Evolutionary conservation across 1,140 invertebrate genomes (phyloP).

Genomic region (Metopolophium dirhodum): DNA sequence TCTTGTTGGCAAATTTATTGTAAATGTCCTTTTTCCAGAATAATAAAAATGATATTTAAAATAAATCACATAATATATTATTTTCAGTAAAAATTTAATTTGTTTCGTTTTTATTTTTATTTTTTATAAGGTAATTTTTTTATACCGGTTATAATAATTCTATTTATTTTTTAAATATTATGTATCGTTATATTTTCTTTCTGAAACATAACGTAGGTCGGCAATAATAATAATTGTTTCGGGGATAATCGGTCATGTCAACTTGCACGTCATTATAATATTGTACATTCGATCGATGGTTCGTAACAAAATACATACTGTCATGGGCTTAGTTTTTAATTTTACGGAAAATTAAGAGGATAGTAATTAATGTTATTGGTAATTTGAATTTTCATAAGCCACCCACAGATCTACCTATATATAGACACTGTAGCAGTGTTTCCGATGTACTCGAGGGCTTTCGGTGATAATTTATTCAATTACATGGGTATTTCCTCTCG

Average conservation of each 20-base stretch:
- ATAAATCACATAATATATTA: not conserved
- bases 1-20: not conserved
- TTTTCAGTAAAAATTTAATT: not conserved
- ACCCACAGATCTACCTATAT: not conserved
- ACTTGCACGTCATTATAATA: not conserved
- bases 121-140: not conserved
- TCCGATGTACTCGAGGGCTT: not conserved
- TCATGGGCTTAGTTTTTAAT: not conserved
- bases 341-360: not conserved
- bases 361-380: not conserved
- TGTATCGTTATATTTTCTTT: constrained; percentile 18
- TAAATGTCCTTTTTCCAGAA: not conserved
- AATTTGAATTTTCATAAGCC: not conserved
- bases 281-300: not conserved
- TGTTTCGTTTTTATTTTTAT: not conserved
- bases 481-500: constrained; percentile 14
- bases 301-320: not conserved
- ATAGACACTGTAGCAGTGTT: not conserved
- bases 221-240: not conserved
- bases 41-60: not conserved
- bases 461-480: constrained; percentile 37
- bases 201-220: not conserved
- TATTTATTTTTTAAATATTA: not conserved
- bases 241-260: not conserved
- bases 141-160: not conserved